phyloP scores from a whole-genome alignment of 1,140 invertebrate species.

The Matsumurasca onukii region DNA sequence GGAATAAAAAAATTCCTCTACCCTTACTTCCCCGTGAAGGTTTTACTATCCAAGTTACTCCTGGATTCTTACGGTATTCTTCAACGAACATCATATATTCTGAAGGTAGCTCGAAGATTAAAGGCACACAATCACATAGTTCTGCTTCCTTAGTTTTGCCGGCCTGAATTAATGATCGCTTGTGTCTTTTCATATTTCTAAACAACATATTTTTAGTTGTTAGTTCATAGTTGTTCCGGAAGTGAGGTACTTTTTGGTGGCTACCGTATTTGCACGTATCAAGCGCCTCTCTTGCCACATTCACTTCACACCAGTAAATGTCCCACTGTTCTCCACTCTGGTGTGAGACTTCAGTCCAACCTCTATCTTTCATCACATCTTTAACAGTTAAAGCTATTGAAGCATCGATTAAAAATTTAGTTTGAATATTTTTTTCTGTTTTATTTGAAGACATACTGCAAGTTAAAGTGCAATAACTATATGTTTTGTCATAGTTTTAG shows the following conservation, averaged over 20 bases:
- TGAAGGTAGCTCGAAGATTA: conserved; percentile 50
- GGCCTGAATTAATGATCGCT: conserved; percentile 42
- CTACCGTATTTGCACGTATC: conserved; percentile 41
- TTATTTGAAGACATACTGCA: too few relatives aligned
- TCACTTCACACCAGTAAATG: conserved; percentile 52
- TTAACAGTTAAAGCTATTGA: background rate
- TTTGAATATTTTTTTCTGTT: too few relatives aligned
- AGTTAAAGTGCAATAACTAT: too few relatives aligned
- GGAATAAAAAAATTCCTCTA: conserved; percentile 59
- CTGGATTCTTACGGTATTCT: conserved; percentile 56
- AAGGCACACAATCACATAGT: conserved; percentile 50
- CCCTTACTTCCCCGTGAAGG: conserved; percentile 55
- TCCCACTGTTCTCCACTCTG: conserved; percentile 42
- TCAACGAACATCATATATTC: conserved; percentile 56
- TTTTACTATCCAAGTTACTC: conserved; percentile 63
- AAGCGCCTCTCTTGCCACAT: conserved; percentile 42
- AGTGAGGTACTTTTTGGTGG: conserved; percentile 53
- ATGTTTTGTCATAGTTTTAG: too few relatives aligned
- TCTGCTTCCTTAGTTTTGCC: conserved; percentile 46
- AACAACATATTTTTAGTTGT: conserved; percentile 61
- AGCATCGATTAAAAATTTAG: background rate
- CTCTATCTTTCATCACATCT: background rate
- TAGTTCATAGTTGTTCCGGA: conserved; percentile 61
- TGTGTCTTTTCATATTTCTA: conserved; percentile 58
- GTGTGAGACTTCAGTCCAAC: background rate